Evolutionary conservation across 2,113 vertebrate species (phyloP), one percentile per base, ranked within the genome.

Genomic region (Rhynchomys soricoides): DNA sequence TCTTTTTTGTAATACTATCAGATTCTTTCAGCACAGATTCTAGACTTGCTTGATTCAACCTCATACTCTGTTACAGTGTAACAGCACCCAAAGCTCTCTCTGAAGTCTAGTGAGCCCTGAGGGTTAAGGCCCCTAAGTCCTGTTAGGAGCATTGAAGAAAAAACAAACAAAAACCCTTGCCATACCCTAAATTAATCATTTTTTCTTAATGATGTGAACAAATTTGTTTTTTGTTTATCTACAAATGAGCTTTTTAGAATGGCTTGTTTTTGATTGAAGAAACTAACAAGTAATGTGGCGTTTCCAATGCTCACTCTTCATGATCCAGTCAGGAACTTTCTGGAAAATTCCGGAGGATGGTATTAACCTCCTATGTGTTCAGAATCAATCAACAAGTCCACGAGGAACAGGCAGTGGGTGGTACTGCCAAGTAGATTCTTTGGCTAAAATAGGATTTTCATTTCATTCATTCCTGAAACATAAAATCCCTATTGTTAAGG

Each of bases 231-330:
- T 86, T 34, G 48, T 17, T 55, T 94, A 55, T 88, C 74, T 85
- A 77, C 40, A 50, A 94, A 37, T 43, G 40, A 50, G 24, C 43
- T 52, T 8, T 73, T 73, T 26, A 50, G 34, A 71, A 31, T 21
- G 50, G 81, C 89, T 93, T 70, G 31, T 83, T 95, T 79, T 89
- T 94, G 6, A 75, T 68, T 96, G 24, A 79, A 79, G 70, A 86
- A 17, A 81, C 11, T 82, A 90, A 79, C 71, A 92, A 81, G 24
- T 34, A 68, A 83, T 79, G 55, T 10, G 45, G 19, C 48, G 83
- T 75, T 93, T 94, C 55, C 8, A 4, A 50, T 68, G 45, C 59
- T 96, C 57, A 62, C 43, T 81, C 52, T 16, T 82, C 68, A 83
- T 52, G 15, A 17, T 37, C 92, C 29, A 90, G 40, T 45, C 40